Base-by-base conservation (phyloP, 2,113 vertebrate species). In the Pyxicephalus adspersus region DNA sequence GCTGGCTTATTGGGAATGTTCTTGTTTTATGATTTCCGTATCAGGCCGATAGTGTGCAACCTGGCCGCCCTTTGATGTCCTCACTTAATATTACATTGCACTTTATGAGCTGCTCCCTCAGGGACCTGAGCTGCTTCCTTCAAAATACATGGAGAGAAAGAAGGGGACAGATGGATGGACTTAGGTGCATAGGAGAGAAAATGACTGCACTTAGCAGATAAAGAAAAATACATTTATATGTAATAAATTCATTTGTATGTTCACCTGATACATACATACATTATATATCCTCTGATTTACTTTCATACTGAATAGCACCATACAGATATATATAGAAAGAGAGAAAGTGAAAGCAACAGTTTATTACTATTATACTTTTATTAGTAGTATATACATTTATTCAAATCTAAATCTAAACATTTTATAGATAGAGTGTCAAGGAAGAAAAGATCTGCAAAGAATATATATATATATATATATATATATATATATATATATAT, bases 11-110 rank as follows among this genome's bases (percentile, higher is more conserved):
- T 74, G 64, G 68, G 38, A 52, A 64, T 61, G 58, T 52, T 55
- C 71, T 81, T 81, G 68, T 81, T 81, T 81, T 74, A 64, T 73
- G 68, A 26, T 64, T 80, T 80, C 78, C 66, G 65, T 64, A 80
- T 64, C 68, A 31, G 79, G 84, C 88, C 87, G 83, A 89, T 88
- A 91, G 89, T 89, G 90, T 71, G 87, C 87, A 89, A 90, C 90
- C 87, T 83, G 86, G 88, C 84, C 88, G 85, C 72, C 88, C 92
- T 94, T 93, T 93, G 90, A 94, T 91, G 91, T 88, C 64, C 87
- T 88, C 86, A 90, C 84, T n/a, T n/a, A 88, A 89, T 86, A 85
- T 89, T 90, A 91, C 91, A 92, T 88, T 88, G 85, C 50, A 87
- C 86, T 92, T 92, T 90, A 89, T 89, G 92, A 88, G 87, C 83